A percentile compares a stretch with the other conserved stretches of the same genome.
Conservation (phyloP, 2,888 invertebrate genomes). For the Amphipyra berbera region DNA sequence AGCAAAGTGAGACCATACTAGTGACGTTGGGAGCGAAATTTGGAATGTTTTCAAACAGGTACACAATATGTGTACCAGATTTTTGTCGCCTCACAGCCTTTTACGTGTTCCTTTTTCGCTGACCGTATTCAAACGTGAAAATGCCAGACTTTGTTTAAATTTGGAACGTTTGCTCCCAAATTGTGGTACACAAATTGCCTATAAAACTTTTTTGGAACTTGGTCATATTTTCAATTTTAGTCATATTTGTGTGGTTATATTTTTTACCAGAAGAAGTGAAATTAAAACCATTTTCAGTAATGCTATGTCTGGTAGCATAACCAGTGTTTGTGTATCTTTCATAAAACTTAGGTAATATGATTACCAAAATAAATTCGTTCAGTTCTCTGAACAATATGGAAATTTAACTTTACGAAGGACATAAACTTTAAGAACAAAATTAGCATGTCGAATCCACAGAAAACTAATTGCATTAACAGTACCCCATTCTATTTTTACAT, state of each 20-base stretch:
- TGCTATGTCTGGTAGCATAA: no score
- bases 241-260: constrained; percentile 2
- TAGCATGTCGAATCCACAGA: no score
- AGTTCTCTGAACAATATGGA: not conserved
- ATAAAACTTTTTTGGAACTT: constrained; percentile 14
- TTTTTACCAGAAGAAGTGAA: no score
- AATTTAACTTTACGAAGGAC: not conserved
- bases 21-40: constrained; percentile 37
- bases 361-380: no score
- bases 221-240: constrained; percentile 18
- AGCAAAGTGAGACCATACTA: constrained; percentile 59
- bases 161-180: constrained; percentile 20
- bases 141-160: constrained; percentile 42
- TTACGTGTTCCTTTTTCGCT: constrained; percentile 34
- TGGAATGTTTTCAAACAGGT: constrained; percentile 48
- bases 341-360: no score
- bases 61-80: constrained; percentile 41
- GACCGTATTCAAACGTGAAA: constrained; percentile 45
- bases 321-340: no score
- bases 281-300: no score
- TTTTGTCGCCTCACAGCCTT: constrained; percentile 41
- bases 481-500: constrained; percentile 23
- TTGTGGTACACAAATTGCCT: constrained; percentile 12
- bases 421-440: not conserved
- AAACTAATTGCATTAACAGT: constrained; percentile 31